These are phyloP conservation scores for Maccullochella peelii DNA, from an alignment of 2,113 vertebrate species.

Conservation along the genomic window DNA sequence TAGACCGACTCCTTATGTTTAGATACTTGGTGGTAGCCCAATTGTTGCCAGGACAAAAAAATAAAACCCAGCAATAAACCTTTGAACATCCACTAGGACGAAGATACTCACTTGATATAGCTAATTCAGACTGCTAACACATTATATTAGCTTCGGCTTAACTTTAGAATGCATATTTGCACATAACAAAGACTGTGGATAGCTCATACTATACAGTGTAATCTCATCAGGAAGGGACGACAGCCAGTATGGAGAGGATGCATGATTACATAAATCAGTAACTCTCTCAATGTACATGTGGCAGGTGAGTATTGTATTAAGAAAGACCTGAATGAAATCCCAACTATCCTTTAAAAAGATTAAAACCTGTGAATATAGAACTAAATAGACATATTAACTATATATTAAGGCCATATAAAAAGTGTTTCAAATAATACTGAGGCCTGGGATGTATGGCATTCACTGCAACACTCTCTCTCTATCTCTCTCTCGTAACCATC, in stretches of 20 bases:
- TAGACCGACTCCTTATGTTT: too few species aligned
- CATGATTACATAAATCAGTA: background rate
- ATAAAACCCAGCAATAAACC: background rate
- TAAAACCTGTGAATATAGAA: background rate
- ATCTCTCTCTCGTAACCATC: conserved; percentile 48
- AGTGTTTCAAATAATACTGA: conserved; percentile 5
- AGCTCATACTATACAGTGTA: background rate
- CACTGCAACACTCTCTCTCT: conserved; percentile 11
- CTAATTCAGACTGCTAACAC: background rate
- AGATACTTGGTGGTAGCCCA: too few species aligned
- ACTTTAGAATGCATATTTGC: background rate
- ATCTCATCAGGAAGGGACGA: background rate
- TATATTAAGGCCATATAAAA: background rate
- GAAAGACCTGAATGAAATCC: background rate
- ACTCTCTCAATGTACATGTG: background rate
- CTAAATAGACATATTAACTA: background rate
- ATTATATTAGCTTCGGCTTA: background rate
- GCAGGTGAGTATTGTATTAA: background rate
- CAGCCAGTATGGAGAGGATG: background rate
- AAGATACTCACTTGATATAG: background rate
- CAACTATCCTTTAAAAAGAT: background rate
- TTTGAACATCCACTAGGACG: background rate
- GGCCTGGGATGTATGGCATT: background rate
- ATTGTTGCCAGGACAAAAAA: background rate
- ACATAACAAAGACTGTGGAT: background rate